phyloP scores from a whole-genome alignment of 1,140 invertebrate genomes.

The Luehdorfia chinensis region DNA sequence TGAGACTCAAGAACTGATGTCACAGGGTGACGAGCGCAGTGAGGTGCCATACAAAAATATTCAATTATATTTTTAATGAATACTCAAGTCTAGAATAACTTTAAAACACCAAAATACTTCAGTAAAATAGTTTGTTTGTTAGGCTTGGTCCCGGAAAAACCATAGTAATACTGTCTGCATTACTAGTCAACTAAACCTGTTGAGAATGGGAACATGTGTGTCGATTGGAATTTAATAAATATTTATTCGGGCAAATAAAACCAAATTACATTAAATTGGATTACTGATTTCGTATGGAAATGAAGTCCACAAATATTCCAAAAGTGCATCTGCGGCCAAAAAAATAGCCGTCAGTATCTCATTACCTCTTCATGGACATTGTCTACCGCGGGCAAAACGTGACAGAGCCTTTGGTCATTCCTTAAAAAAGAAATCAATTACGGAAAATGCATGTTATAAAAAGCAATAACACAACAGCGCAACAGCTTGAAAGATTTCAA shows the following conservation, averaged over 20 bases:
- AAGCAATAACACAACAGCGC: neutral
- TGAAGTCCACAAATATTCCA: conserved; percentile 1
- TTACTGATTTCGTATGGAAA: conserved; percentile 11
- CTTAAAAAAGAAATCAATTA: conserved; percentile 2
- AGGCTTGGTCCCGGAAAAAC: too few species aligned
- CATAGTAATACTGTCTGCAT: too few species aligned
- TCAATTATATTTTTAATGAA: neutral
- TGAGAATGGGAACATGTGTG: conserved; percentile 3
- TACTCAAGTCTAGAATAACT: conserved; percentile 2
- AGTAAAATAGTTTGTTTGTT: too few species aligned
- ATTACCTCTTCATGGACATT: conserved; percentile 15
- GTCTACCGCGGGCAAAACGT: conserved; percentile 8
- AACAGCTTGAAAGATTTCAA: neutral
- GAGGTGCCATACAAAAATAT: too few species aligned
- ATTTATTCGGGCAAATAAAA: conserved; percentile 6
- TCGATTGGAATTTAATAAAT: neutral
- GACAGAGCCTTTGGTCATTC: conserved; percentile 6
- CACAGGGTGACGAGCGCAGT: too few species aligned
- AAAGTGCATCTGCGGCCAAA: conserved; percentile 11
- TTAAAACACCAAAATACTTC: too few species aligned
- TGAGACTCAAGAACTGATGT: too few species aligned
- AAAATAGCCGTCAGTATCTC: conserved; percentile 10
- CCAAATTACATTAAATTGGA: too few species aligned
- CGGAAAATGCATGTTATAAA: conserved; percentile 14
- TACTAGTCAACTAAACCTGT: conserved; percentile 3